phyloP scores from a whole-genome alignment of 2,113 vertebrate species.

The Saguinus midas region DNA sequence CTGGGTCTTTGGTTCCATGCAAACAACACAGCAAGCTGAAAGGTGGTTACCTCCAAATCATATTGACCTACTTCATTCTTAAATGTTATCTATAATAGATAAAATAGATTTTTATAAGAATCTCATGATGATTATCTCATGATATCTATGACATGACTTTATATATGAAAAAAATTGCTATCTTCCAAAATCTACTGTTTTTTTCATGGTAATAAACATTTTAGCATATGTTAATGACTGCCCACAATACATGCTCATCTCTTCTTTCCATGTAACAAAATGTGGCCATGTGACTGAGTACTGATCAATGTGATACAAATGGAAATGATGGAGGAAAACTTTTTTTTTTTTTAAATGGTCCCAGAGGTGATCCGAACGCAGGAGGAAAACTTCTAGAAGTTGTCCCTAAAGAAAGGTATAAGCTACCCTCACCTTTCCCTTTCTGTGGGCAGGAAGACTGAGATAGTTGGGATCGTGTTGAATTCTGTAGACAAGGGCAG shows the following conservation, averaged over 20 bases:
- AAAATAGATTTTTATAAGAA: background rate
- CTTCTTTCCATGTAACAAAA: background rate
- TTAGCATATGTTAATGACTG: background rate
- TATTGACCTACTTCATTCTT: slow-evolving; percentile 99
- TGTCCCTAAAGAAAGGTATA: background rate
- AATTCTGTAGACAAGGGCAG: background rate
- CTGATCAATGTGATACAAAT: background rate
- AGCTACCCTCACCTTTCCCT: background rate
- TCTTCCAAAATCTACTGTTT: background rate
- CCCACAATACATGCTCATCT: slow-evolving; percentile 19
- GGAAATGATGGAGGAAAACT: slow-evolving; percentile 9
- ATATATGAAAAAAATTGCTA: background rate
- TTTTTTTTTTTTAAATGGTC: background rate
- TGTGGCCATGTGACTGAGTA: background rate
- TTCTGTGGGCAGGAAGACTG: background rate
- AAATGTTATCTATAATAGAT: slow-evolving; percentile 93
- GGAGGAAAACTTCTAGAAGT: background rate
- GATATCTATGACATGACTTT: background rate
- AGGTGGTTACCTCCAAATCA: slow-evolving; percentile 98
- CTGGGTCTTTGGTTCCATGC: slow-evolving; percentile 99
- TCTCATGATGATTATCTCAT: background rate
- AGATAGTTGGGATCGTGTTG: background rate
- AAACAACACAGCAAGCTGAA: slow-evolving; percentile 97
- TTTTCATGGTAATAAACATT: background rate
- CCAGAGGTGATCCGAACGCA: no score